These are phyloP conservation scores for Ecliptopera silaceata DNA, from an alignment of 2,888 invertebrate species.

Conservation along the genomic window DNA sequence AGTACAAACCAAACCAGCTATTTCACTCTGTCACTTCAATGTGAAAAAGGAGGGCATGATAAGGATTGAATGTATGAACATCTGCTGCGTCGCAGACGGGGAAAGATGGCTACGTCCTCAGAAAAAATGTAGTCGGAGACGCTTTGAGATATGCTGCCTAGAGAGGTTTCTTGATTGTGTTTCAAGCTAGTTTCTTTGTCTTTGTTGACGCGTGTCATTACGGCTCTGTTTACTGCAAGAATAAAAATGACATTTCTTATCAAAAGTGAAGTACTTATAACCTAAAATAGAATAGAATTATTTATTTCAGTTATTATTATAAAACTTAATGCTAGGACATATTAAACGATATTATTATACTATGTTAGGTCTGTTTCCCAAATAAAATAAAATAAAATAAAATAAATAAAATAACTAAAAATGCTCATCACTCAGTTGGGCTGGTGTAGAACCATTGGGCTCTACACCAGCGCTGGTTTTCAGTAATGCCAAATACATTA, in stretches of 20 bases:
- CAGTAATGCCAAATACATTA: too few relatives aligned
- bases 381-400: too few relatives aligned
- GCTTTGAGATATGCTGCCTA: conserved; percentile 30
- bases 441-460: too few relatives aligned
- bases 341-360: too few relatives aligned
- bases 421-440: too few relatives aligned
- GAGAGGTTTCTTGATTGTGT: conserved; percentile 34
- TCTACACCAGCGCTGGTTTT: too few relatives aligned
- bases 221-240: neutral
- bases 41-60: conserved; percentile 61
- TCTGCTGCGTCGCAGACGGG: conserved; percentile 50
- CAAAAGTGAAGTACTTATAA: too few relatives aligned
- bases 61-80: conserved; percentile 66
- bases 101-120: conserved; percentile 48
- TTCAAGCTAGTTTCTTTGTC: conserved; percentile 24
- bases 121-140: conserved; percentile 33
- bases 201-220: conserved; percentile 2
- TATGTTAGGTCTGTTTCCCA: too few relatives aligned
- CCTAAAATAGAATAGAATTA: too few relatives aligned
- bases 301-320: too few relatives aligned
- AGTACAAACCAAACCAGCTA: conserved; percentile 16
- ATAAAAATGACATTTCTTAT: neutral
- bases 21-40: conserved; percentile 19
- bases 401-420: too few relatives aligned
- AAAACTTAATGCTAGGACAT: too few relatives aligned